phyloP scores from a whole-genome alignment of 2,113 vertebrate genomes.

The Oenanthe melanoleuca region DNA sequence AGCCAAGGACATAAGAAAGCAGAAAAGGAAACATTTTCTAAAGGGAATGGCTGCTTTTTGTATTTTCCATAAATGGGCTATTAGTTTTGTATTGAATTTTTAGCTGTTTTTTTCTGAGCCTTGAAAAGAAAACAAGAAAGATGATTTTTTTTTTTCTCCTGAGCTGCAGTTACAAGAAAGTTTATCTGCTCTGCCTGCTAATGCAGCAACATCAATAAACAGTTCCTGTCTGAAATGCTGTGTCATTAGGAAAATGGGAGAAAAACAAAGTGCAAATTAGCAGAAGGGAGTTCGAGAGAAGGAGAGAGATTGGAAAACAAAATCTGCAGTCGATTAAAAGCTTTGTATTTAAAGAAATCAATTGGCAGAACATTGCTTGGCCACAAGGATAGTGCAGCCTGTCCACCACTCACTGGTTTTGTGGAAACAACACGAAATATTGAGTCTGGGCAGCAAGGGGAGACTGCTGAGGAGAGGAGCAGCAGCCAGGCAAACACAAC shows the following conservation, averaged over 20 bases:
- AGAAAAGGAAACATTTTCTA: neutral
- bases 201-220: conserved; percentile 52
- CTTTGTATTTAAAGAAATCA: conserved; percentile 53
- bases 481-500: neutral
- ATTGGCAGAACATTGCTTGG: conserved; percentile 30
- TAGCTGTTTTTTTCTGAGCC: neutral
- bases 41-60: neutral
- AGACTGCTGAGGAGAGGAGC: neutral
- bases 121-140: neutral
- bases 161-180: neutral
- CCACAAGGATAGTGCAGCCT: neutral
- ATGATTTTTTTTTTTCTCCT: neutral
- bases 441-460: neutral
- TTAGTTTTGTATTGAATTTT: neutral
- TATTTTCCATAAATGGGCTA: neutral
- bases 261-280: conserved; percentile 31
- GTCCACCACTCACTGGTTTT: neutral
- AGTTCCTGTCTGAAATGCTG: conserved; percentile 54
- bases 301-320: neutral
- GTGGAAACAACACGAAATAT: neutral
- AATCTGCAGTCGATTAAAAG: conserved; percentile 61
- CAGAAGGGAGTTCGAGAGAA: neutral
- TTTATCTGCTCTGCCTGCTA: conserved; percentile 27
- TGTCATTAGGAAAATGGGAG: conserved; percentile 62
- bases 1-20: neutral